Base-by-base conservation (phyloP, 2,113 vertebrate species). In the Pedionomus torquatus region DNA sequence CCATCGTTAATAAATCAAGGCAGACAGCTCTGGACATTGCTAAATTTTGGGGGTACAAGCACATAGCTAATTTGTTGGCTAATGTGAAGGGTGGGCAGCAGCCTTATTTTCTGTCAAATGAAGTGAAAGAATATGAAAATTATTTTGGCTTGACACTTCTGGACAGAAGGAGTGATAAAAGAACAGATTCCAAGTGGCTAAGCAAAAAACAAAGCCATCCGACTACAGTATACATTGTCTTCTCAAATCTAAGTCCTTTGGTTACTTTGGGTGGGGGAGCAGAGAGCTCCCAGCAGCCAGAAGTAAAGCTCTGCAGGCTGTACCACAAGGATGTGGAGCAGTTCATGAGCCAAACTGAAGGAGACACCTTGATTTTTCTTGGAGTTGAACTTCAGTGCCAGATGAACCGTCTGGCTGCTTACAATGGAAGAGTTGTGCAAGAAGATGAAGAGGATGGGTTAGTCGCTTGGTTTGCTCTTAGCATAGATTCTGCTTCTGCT, bases 21-120 rank as follows among this genome's bases (percentile, higher is more conserved):
- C 99, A 99, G 94, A 99, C 99, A 19, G 99, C 99, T 79, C 97
- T 98, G 76, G 99, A 99, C 54, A 98, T 99, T 68, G 99, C 99
- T 93, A 98, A 97, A 93, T 99, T 99, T 98, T 99, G 99, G 99
- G 99, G 99, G 16, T 99, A 99, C 97, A 98, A 98, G 61, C 98
- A 99, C 92, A 97, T 99, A 94, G 97, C 97, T 91, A 87, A 97
- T 95, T 97, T 99, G 88, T 89, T 99, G 87, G 70, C 97, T 51
- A 95, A 95, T 66, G 88, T 95, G 13, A 98, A 96, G 76, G 88
- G 80, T 41, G 93, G 88, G 12, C 76, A 91, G 30, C 94, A 81
- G 33, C 97, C 75, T 89, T 90, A 57, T 35, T 92, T 98, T 89
- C 94, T 98, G 83, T 96, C 93, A 57, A 95, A 58, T 63, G 37